A percentile compares a stretch with the other conserved stretches of the same genome.
Conservation (phyloP, 1,140 invertebrate species). For the Pogonus chalceus region DNA sequence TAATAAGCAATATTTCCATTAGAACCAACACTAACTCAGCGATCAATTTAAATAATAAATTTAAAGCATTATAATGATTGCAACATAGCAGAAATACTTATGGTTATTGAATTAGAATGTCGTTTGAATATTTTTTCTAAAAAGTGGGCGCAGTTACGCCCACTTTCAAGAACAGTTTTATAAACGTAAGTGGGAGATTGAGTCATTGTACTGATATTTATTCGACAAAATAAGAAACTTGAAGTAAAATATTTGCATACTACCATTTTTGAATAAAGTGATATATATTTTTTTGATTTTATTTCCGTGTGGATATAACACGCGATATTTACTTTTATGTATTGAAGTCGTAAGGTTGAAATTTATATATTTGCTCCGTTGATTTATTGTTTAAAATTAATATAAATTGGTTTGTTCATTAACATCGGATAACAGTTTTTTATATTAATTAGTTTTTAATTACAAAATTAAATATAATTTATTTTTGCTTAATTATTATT, state of each 20-base stretch:
- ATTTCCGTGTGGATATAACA: not conserved
- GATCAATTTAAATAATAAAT: not conserved
- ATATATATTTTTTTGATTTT: not conserved
- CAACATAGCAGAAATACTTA: not conserved
- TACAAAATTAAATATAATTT: no score
- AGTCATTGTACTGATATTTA: constrained; percentile 3
- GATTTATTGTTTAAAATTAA: no score
- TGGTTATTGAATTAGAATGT: not conserved
- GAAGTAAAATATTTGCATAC: not conserved
- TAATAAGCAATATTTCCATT: no score
- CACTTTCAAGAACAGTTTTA: not conserved
- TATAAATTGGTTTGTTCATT: no score
- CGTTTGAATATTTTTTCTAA: not conserved
- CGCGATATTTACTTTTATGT: no score
- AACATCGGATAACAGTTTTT: no score
- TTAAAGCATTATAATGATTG: not conserved
- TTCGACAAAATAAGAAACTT: not conserved
- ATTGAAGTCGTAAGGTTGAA: no score
- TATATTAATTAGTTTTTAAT: no score
- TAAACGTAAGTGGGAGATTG: constrained; percentile 2
- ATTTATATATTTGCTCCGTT: no score
- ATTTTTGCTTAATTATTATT: no score
- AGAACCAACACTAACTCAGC: no score
- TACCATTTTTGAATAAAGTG: no score
- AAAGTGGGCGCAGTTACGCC: not conserved